Percentiles rank a stretch among this genome's conserved stretches.
These are phyloP conservation scores for Oncorhynchus keta DNA, from an alignment of 2,113 vertebrate species.

Conservation along the genomic window DNA sequence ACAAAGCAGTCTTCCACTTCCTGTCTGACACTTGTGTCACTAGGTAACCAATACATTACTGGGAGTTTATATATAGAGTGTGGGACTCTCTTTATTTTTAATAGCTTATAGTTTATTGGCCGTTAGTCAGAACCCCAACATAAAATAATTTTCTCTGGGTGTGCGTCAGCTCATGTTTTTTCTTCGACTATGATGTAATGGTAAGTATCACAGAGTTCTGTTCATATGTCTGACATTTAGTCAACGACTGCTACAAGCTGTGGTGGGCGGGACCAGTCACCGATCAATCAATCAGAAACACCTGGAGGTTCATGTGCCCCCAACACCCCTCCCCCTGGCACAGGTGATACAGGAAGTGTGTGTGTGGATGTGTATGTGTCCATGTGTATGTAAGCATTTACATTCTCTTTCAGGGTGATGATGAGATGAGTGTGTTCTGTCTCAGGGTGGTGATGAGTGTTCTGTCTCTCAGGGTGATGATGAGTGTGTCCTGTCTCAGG, in stretches of 20 bases:
- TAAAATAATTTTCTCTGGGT: too few relatives aligned
- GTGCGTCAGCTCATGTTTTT: too few relatives aligned
- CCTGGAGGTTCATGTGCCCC: constrained; percentile 55
- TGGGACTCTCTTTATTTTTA: too few relatives aligned
- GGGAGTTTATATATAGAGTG: too few relatives aligned
- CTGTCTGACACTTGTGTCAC: constrained; percentile 40
- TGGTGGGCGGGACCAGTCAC: constrained; percentile 20
- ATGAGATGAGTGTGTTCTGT: neutral
- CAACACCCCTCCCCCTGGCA: constrained; percentile 43
- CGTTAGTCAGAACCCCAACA: too few relatives aligned
- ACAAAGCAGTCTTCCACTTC: constrained; percentile 33
- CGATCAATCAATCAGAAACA: constrained; percentile 11
- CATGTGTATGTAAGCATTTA: neutral
- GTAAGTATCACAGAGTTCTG: too few relatives aligned
- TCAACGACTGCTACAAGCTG: constrained; percentile 54
- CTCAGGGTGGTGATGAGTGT: too few relatives aligned
- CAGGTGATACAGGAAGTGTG: constrained; percentile 29
- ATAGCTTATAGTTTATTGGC: too few relatives aligned
- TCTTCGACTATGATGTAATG: too few relatives aligned
- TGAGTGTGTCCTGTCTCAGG: too few relatives aligned
- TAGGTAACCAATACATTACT: neutral
- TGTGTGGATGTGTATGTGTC: neutral
- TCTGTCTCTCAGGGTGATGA: too few relatives aligned
- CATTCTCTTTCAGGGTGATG: neutral
- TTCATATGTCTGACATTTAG: constrained; percentile 54